Conservation (phyloP, 92 coral and sea anemone genomes). For the Porites cylindrica region DNA sequence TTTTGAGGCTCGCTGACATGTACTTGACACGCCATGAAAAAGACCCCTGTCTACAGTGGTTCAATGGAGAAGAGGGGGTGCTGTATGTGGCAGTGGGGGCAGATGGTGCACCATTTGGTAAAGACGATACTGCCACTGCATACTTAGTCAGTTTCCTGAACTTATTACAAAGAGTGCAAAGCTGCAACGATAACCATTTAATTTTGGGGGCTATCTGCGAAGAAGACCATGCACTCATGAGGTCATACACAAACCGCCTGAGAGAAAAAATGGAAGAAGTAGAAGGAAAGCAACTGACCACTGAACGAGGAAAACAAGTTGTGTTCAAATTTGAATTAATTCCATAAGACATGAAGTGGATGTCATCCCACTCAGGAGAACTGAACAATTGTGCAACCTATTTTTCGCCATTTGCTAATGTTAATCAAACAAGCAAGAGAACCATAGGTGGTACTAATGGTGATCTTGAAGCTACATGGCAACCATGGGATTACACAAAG, state of each 20-base stretch:
- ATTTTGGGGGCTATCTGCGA: constrained; percentile 75
- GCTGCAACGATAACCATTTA: constrained; percentile 64
- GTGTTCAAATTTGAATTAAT: constrained; percentile 59
- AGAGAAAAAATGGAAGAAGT: constrained; percentile 71
- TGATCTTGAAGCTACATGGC: constrained; percentile 51
- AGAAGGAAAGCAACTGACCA: constrained; percentile 58
- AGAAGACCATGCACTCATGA: constrained; percentile 63
- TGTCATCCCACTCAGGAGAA: constrained; percentile 68
- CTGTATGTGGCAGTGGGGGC: constrained; percentile 66
- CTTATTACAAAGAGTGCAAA: constrained; percentile 58
- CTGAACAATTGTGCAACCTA: constrained; percentile 62
- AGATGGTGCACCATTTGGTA: constrained; percentile 70
- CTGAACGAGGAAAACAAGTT: constrained; percentile 57
- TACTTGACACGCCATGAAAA: constrained; percentile 41
- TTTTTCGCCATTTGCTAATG: constrained; percentile 80
- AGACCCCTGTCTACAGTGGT: constrained; percentile 70
- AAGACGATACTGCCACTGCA: constrained; percentile 70
- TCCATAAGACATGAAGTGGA: constrained; percentile 72
- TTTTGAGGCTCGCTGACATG: constrained; percentile 63
- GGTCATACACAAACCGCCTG: constrained; percentile 63
- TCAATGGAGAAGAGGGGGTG: constrained; percentile 55
- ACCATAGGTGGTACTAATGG: constrained; percentile 42
- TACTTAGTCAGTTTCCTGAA: constrained; percentile 72
- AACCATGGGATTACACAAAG: constrained; percentile 62
- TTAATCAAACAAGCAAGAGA: constrained; percentile 32